phyloP scores from a whole-genome alignment of 1,140 invertebrate species.

The Lepidurus couesii region DNA sequence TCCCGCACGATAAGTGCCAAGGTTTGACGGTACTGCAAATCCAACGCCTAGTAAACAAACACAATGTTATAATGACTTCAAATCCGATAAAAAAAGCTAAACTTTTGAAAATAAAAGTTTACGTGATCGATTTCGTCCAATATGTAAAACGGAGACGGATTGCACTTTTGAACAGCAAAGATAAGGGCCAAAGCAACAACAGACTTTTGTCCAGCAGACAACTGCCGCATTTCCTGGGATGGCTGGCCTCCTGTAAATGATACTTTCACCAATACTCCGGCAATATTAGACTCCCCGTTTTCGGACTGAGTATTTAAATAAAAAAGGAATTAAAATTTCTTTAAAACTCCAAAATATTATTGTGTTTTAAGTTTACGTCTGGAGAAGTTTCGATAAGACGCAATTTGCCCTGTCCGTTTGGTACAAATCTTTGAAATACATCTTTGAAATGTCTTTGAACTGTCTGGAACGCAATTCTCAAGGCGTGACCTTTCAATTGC shows the following conservation, averaged over 20 bases:
- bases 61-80: background rate
- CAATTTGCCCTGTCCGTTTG: background rate
- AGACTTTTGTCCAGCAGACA: background rate
- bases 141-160: background rate
- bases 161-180: background rate
- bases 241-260: background rate
- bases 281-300: background rate
- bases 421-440: background rate
- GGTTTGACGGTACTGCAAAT: background rate
- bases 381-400: background rate
- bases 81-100: background rate
- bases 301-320: background rate
- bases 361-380: too few relatives aligned
- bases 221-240: background rate
- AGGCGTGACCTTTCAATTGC: background rate
- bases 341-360: too few relatives aligned
- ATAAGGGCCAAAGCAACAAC: background rate
- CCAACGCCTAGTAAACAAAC: background rate
- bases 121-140: background rate
- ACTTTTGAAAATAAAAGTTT: background rate
- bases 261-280: background rate
- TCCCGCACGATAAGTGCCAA: background rate
- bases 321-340: too few relatives aligned
- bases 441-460: background rate
- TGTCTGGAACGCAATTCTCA: background rate